Conservation (phyloP, 2,888 invertebrate species). For the Malthinus seriepunctatus region DNA sequence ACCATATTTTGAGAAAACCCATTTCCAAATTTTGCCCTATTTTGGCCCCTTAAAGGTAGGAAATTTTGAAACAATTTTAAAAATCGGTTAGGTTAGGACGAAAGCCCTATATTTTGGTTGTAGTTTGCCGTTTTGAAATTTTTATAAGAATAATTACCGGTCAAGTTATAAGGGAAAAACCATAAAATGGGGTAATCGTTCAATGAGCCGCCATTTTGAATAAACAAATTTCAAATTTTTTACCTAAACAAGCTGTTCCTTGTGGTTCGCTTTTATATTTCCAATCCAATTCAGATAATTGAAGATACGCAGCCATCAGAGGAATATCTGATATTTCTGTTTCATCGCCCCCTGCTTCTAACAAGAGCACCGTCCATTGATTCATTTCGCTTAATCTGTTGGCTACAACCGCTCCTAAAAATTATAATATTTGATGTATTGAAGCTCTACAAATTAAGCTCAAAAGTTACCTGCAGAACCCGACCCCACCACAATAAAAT, state of each 20-base stretch:
- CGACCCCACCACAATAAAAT: constrained; percentile 84
- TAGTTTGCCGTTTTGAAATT: no score
- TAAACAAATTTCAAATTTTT: no score
- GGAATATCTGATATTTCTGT: constrained; percentile 91
- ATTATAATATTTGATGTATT: not conserved
- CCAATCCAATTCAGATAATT: constrained; percentile 88
- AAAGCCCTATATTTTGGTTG: no score
- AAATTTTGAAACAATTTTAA: no score
- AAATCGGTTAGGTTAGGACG: no score
- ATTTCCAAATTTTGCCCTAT: no score
- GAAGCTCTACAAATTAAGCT: not conserved
- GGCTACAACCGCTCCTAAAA: constrained; percentile 77
- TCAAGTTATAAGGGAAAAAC: no score
- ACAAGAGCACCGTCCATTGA: constrained; percentile 76
- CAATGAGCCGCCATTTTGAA: no score
- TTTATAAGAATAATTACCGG: no score
- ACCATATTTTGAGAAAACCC: no score
- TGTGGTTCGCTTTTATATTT: constrained; percentile 91
- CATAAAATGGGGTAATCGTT: no score
- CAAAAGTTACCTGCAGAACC: constrained; percentile 74
- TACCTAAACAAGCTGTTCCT: constrained; percentile 79
- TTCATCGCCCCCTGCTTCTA: constrained; percentile 90
- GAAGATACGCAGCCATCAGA: constrained; percentile 82
- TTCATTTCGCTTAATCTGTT: constrained; percentile 79
- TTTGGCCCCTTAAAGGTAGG: no score